Evolutionary conservation across 2,797 vertebrate species (phyloP).

Genomic region (Girardinus metallicus): DNA sequence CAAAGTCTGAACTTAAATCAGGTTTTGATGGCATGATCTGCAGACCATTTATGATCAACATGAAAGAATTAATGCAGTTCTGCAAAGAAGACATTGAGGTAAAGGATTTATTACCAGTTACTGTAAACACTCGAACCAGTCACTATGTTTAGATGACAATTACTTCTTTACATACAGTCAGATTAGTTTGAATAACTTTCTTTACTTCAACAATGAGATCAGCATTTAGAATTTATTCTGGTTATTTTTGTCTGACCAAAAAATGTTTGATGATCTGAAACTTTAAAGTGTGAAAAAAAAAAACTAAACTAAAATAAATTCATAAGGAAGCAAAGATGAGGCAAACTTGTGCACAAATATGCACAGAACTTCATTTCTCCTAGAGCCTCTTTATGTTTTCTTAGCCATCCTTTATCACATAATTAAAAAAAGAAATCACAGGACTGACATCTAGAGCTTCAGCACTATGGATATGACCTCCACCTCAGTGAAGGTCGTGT

Average conservation of each 20-base stretch:
- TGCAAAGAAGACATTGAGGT: neutral
- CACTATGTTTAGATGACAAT: neutral
- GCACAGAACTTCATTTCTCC: neutral
- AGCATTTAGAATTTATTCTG: neutral
- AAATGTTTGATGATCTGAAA: neutral
- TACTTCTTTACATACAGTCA: neutral
- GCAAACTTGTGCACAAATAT: too few species aligned
- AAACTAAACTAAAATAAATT: neutral
- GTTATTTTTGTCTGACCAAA: neutral
- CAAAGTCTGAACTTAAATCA: neutral
- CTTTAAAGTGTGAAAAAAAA: neutral
- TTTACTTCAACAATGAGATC: neutral
- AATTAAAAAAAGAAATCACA: neutral
- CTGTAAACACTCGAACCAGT: neutral
- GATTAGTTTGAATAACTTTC: neutral
- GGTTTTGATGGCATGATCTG: neutral
- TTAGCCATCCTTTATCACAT: neutral
- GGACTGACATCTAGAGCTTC: neutral
- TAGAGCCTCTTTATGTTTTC: neutral
- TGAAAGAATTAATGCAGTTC: neutral
- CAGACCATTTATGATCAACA: neutral
- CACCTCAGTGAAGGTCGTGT: slow-evolving; percentile 40
- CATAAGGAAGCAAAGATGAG: too few species aligned
- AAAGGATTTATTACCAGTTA: neutral
- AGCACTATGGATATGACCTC: slow-evolving; percentile 28